These are phyloP conservation scores for Vandiemenella viatica DNA, from an alignment of 2,888 invertebrate species.

Conservation along the genomic window DNA sequence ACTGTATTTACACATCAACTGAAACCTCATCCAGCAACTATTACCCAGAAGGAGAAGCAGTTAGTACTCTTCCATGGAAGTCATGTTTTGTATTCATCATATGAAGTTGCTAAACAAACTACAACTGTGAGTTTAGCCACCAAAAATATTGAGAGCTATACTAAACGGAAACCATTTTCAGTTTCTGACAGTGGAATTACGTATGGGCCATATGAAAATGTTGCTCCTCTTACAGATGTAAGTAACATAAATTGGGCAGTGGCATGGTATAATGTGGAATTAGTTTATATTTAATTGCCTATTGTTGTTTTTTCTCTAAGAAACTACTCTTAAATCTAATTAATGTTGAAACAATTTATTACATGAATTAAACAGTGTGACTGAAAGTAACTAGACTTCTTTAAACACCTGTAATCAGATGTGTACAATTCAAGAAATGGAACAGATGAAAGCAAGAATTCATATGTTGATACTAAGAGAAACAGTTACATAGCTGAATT, in stretches of 20 bases:
- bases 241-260: neutral
- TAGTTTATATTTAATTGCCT: too few species aligned
- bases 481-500: too few species aligned
- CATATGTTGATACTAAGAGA: too few species aligned
- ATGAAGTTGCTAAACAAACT: constrained; percentile 62
- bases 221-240: constrained; percentile 36
- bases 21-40: constrained; percentile 70
- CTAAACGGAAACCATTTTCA: constrained; percentile 64
- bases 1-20: constrained; percentile 60
- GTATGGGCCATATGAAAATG: constrained; percentile 79
- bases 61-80: constrained; percentile 76
- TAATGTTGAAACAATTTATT: too few species aligned
- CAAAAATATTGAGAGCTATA: constrained; percentile 64
- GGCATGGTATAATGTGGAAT: too few species aligned
- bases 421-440: too few species aligned
- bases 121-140: constrained; percentile 64
- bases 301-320: too few species aligned
- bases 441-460: too few species aligned
- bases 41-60: constrained; percentile 88
- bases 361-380: too few species aligned
- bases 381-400: too few species aligned
- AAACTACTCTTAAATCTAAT: too few species aligned
- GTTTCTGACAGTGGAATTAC: constrained; percentile 65
- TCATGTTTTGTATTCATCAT: constrained; percentile 71
- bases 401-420: too few species aligned